Evolutionary conservation across 2,113 vertebrate species (phyloP).

Genomic region (Zapornia atra): DNA sequence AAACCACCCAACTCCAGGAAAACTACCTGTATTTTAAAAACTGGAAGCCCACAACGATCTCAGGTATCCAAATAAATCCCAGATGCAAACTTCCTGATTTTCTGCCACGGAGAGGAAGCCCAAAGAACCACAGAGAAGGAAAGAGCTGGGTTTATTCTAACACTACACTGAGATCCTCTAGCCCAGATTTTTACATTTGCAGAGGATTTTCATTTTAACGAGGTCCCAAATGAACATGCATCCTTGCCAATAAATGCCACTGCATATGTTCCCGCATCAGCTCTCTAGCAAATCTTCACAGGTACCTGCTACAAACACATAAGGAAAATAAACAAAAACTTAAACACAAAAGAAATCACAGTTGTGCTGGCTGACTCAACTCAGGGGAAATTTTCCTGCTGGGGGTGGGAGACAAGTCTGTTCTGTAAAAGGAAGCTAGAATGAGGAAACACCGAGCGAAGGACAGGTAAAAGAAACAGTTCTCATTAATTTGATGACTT

Average conservation of each 20-base stretch:
- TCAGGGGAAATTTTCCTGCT: not conserved
- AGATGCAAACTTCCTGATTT: not conserved
- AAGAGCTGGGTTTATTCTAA: not conserved
- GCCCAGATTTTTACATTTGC: not conserved
- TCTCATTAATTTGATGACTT: not conserved
- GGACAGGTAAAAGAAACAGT: not conserved
- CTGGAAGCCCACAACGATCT: not conserved
- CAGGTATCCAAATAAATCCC: not conserved
- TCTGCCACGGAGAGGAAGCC: not conserved
- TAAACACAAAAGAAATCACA: not conserved
- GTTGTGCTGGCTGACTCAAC: not conserved
- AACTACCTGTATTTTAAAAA: not conserved
- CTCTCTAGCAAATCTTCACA: not conserved
- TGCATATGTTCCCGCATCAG: not conserved
- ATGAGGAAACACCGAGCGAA: not conserved
- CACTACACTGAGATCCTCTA: not conserved
- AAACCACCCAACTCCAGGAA: not conserved
- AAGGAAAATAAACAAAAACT: not conserved
- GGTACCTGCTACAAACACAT: fast-evolving
- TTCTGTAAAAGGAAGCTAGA: not conserved
- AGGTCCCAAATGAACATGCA: not conserved
- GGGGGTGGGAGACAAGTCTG: not conserved
- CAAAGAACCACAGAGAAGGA: not conserved
- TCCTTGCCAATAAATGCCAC: not conserved
- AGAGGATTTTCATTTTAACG: not conserved